These are phyloP conservation scores for Apodemus agrarius DNA, from an alignment of 2,797 vertebrate species.

Conservation along the genomic window DNA sequence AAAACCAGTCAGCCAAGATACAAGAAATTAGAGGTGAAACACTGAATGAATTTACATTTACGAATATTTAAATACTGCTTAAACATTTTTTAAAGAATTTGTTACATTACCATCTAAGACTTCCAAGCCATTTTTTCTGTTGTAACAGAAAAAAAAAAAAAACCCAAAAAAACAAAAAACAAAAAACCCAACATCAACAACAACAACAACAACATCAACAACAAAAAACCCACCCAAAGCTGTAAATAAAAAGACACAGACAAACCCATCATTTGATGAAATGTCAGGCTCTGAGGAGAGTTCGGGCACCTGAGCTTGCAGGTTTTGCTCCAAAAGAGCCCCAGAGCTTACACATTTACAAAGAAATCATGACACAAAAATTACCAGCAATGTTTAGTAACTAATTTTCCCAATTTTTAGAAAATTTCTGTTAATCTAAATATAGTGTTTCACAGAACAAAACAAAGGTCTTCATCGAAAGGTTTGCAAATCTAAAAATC, in stretches of 20 bases:
- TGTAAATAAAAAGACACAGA: conserved; percentile 86
- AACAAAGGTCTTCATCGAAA: conserved; percentile 96
- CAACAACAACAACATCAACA: not conserved
- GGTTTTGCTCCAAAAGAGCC: conserved; percentile 84
- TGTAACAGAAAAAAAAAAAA: conserved; percentile 91
- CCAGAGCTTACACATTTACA: conserved; percentile 85
- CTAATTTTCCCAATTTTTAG: conserved; percentile 97
- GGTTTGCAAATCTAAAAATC: conserved; percentile 96
- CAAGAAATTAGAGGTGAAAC: conserved; percentile 91
- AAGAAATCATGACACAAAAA: conserved; percentile 85
- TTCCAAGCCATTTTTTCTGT: conserved; percentile 95
- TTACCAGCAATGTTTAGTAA: conserved; percentile 96
- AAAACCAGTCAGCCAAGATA: conserved; percentile 91
- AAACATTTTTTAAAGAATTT: conserved; percentile 87
- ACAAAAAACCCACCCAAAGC: conserved; percentile 80
- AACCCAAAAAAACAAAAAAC: conserved; percentile 66
- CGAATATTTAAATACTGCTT: conserved; percentile 93
- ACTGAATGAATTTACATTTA: conserved; percentile 92
- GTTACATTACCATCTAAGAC: conserved; percentile 95
- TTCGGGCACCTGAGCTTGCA: conserved; percentile 87
- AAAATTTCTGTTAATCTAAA: conserved; percentile 98
- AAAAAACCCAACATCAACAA: conserved; percentile 85
- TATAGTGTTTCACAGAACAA: conserved; percentile 99
- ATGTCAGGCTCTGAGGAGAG: conserved; percentile 93
- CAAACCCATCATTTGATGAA: conserved; percentile 94